Base-by-base conservation (phyloP, 1,140 invertebrate species). In the Pseudoatta argentina region DNA sequence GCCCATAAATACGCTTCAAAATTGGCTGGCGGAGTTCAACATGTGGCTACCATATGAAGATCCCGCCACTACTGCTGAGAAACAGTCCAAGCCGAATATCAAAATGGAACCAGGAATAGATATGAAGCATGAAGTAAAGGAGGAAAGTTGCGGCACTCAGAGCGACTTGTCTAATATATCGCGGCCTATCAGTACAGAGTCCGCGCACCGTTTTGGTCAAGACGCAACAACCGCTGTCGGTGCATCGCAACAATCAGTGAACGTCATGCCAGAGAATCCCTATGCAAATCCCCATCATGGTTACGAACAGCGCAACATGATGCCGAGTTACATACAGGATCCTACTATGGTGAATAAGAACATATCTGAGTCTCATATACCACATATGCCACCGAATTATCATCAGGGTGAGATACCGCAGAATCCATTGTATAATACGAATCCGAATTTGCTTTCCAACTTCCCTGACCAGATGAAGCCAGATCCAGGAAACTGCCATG, bases 1-100 rank as follows among this genome's bases (percentile, higher is more conserved):
- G 96, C 99, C 99, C 0, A 99, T 99, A 77, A 99, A 99, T 95
- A 99, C 99, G 2, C 95, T 99, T 75, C 99, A 99, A 95, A 99
- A 99, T 96, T 99, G 99, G 99, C 95, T 99, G 86, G 97, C 98
- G 3, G 99, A 99, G 94, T 99, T 99, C 93, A 99, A 99, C 93
- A 98, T 98, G 97, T 99, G 99, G 99, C 94, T 98, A 67, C 98
- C 98, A 1, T 95, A 94, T 30, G 95, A 95, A 39, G 95, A 96
- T 87, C 93, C 94, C 16, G 18, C 79, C 1, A 71, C 88, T 48
- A 71, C 86, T 24, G 85, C 78, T 0, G 91, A 93, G 86, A 87
- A 92, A 89, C 39, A 89, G 82, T 8, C 69, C 76, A 53, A 93
- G 90, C 64, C 44, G 0, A 88, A 88, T 39, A 30, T 91, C 1